Evolutionary conservation across 2,888 invertebrate genomes (phyloP).

Genomic region (Caenorhabditis japonica): DNA sequence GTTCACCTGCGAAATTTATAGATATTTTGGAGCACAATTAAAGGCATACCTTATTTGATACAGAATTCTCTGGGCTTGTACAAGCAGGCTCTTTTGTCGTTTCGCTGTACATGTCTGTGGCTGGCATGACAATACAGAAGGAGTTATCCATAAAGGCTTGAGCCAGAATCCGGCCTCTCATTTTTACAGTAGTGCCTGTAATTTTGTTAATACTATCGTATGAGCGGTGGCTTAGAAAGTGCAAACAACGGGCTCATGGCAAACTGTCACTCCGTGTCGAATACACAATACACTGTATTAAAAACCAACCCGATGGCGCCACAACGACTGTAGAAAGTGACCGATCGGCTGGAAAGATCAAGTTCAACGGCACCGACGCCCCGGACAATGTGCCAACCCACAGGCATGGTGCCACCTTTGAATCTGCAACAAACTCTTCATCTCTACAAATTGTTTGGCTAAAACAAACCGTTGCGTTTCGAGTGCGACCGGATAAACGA

Average conservation of each 20-base stretch:
- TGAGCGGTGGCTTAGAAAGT: no score
- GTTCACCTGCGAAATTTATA: constrained; percentile 50
- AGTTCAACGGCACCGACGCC: constrained; percentile 91
- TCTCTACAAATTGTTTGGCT: background rate
- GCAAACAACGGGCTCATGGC: no score
- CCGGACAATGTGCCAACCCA: constrained; percentile 98
- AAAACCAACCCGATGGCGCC: constrained; percentile 71
- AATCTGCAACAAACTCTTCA: constrained; percentile 53
- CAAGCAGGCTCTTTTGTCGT: constrained; percentile 56
- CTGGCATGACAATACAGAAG: constrained; percentile 90
- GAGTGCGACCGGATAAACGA: constrained; percentile 70
- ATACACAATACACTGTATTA: background rate
- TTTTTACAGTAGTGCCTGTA: constrained; percentile 91
- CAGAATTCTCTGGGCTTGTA: constrained; percentile 62
- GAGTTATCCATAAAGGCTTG: constrained; percentile 96
- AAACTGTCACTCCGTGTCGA: no score
- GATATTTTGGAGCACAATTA: background rate
- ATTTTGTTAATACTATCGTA: no score
- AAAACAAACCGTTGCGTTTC: constrained; percentile 64
- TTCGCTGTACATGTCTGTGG: constrained; percentile 93
- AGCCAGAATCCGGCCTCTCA: constrained; percentile 93
- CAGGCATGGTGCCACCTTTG: constrained; percentile 86
- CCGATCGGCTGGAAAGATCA: constrained; percentile 84
- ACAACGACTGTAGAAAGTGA: constrained; percentile 68
- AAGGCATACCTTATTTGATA: constrained; percentile 55